Base-by-base conservation (phyloP, 2,888 invertebrate species). In the Coelopa pilipes region DNA sequence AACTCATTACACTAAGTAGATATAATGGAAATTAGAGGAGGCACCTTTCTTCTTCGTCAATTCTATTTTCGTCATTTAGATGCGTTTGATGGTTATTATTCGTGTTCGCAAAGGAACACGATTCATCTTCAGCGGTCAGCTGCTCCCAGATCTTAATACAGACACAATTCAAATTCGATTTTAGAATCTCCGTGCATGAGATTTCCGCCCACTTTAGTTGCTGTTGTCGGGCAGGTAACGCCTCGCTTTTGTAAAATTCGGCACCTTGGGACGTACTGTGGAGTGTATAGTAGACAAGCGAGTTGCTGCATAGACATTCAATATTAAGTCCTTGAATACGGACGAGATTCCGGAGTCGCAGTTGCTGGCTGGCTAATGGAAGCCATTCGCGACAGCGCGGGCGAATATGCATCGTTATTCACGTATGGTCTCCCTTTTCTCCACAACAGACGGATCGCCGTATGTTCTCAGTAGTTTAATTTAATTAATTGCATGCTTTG, bases 171-270 rank as follows among this genome's bases (percentile, higher is more conserved):
- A 86, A 82, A 74, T 88, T 89, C 67, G 90, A 89, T 80, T 89
- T 89, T 60, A 89, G 84, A 79, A 90, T 86, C 76, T 88, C 89
- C 86, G 91, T 91, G 84, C 92, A 90, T 85, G 93, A 92, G 75
- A 96, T 91, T 85, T 94, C 94, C 79, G 92, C 90, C 96, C 96
- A 96, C 86, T 93, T 93, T 76, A 81, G 80, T 4, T 94, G 93
- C 24, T 90, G 89, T 87, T 93, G 93, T 12, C 90, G 90, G 53
- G 90, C 90, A 19, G 84, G 82, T 76, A 94, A 89, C 81, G 91
- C 90, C 85, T 95, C 94, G 81, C 95, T 96, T 0, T 93, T 94
- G 82, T 94, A 96, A 82, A 96, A 93, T 0, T 96, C 94, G 9
- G 94, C 93, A 10, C 93, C 93, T 92, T 94, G 93, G 17, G 92